Conservation (phyloP, 2,888 invertebrate genomes). For the Drosophila ustulata region DNA sequence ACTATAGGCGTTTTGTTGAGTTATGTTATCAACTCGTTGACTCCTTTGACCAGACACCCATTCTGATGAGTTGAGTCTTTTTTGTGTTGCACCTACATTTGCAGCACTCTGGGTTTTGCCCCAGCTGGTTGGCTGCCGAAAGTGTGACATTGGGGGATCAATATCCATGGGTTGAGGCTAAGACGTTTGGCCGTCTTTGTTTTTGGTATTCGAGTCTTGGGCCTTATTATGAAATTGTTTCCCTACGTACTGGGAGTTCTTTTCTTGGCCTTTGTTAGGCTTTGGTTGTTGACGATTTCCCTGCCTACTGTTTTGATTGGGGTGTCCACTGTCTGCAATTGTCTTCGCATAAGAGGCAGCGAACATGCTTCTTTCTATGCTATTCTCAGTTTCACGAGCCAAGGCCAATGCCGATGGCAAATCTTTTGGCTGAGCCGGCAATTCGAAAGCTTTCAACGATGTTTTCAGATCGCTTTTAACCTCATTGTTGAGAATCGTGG, state of each 20-base stretch:
- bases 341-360: not conserved
- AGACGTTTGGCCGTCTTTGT: not conserved
- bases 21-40: not conserved
- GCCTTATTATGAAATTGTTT: not conserved
- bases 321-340: not conserved
- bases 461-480: not conserved
- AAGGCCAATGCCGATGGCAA: not conserved
- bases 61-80: not conserved
- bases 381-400: conserved; percentile 1
- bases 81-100: not conserved
- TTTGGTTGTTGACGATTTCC: not conserved
- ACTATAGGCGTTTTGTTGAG: not conserved
- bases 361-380: not conserved
- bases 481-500: not conserved
- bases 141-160: not conserved
- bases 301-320: not conserved
- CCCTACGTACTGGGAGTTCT: not conserved
- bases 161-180: not conserved
- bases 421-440: not conserved
- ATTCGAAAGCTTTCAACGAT: not conserved
- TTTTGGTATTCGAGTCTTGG: not conserved
- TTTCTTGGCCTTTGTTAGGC: not conserved
- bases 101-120: not conserved
- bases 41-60: not conserved
- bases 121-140: not conserved